phyloP scores from a whole-genome alignment of 2,113 vertebrate genomes.

The Orthonyx spaldingii region DNA sequence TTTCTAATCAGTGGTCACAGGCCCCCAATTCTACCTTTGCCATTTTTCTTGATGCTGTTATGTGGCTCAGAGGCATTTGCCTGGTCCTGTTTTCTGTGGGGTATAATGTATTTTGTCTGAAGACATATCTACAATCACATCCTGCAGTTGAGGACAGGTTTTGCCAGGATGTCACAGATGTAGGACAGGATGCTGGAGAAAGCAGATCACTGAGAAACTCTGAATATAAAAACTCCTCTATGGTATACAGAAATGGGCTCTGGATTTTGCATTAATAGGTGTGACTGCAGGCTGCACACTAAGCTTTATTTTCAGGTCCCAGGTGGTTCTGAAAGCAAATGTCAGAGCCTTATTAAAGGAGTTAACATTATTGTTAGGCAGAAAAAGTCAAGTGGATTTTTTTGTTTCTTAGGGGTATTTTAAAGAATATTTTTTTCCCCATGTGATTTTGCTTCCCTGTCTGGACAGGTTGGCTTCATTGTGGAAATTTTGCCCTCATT shows the following conservation, averaged over 20 bases:
- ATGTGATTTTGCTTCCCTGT: not conserved
- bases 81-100: not conserved
- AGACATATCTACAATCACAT: not conserved
- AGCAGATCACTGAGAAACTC: not conserved
- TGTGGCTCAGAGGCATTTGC: not conserved
- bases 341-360: constrained; percentile 32
- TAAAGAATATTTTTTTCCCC: not conserved
- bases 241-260: not conserved
- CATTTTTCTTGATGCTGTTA: not conserved
- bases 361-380: constrained; percentile 23
- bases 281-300: not conserved
- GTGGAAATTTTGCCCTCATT: not conserved
- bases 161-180: not conserved
- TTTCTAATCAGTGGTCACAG: not conserved
- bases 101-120: not conserved
- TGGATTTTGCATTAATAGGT: not conserved
- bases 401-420: not conserved
- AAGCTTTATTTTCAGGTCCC: constrained; percentile 19
- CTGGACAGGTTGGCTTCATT: not conserved
- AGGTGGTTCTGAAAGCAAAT: constrained; percentile 23
- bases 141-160: not conserved
- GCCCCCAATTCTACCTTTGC: not conserved
- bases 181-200: not conserved
- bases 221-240: not conserved
- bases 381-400: not conserved